Evolutionary conservation across 2,113 vertebrate genomes (phyloP).

Genomic region (Illadopsis cleaveri): DNA sequence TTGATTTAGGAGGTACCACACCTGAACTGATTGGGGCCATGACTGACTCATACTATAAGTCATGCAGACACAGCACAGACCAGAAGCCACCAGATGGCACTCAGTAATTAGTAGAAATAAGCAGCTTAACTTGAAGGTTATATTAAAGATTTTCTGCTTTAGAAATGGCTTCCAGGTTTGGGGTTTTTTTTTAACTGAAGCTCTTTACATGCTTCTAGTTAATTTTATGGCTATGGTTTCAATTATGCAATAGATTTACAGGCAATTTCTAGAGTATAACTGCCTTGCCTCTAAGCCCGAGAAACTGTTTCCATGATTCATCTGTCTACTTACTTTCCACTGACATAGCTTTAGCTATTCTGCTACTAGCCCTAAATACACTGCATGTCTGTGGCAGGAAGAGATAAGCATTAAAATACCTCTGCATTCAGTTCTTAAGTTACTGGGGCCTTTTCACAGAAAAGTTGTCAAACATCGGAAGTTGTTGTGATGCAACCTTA

Average conservation of each 20-base stretch:
- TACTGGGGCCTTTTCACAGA: constrained; percentile 37
- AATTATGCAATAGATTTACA: background rate
- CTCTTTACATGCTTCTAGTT: background rate
- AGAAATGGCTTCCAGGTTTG: background rate
- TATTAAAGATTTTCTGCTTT: background rate
- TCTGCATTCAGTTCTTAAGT: constrained; percentile 7
- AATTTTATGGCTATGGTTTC: background rate
- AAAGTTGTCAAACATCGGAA: constrained; percentile 40
- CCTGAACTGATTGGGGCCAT: background rate
- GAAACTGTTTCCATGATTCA: constrained; percentile 46
- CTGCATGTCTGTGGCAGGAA: constrained; percentile 44
- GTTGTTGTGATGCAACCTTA: constrained; percentile 23
- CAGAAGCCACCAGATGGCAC: constrained; percentile 44
- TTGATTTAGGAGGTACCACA: background rate
- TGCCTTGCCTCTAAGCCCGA: background rate
- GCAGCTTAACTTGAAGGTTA: background rate
- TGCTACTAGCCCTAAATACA: background rate
- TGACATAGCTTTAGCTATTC: constrained; percentile 5
- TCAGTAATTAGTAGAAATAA: background rate
- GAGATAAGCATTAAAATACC: constrained; percentile 52
- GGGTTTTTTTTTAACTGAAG: background rate
- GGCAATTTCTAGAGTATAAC: background rate
- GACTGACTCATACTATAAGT: background rate
- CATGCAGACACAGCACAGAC: background rate
- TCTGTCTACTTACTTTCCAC: constrained; percentile 49